A percentile compares a stretch with the other conserved stretches of the same genome.
Conservation (phyloP, 2,888 invertebrate genomes). For the Bimastos eiseni region DNA sequence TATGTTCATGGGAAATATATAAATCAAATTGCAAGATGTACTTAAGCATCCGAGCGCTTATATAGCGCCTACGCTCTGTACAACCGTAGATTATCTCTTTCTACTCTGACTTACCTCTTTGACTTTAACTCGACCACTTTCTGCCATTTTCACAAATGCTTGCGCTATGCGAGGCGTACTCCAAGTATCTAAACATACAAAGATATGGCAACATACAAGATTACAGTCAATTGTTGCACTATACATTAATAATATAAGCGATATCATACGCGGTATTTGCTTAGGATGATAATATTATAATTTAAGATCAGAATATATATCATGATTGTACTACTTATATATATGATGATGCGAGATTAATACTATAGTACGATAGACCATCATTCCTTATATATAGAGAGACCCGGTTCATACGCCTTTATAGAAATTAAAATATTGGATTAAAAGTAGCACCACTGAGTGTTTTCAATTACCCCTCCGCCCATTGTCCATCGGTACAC, state of each 20-base stretch:
- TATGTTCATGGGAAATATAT: background rate
- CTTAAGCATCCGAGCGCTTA: background rate
- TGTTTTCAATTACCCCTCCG: no score
- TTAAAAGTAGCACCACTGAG: background rate
- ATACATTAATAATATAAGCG: no score
- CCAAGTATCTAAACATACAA: conserved; percentile 44
- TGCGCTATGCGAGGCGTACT: conserved; percentile 46
- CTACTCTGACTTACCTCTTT: conserved; percentile 43
- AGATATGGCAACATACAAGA: background rate
- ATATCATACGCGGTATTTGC: no score
- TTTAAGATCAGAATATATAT: no score
- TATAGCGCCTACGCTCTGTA: background rate
- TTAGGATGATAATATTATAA: no score
- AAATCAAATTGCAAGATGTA: background rate
- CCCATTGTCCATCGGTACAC: no score
- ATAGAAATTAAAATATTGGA: background rate
- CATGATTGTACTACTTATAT: no score
- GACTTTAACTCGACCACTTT: conserved; percentile 47
- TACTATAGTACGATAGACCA: background rate
- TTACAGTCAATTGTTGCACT: background rate
- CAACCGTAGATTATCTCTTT: background rate
- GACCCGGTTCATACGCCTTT: background rate
- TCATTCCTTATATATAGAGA: background rate
- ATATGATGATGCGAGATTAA: background rate
- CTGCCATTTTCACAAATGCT: conserved; percentile 47